Conservation (phyloP, 2,888 invertebrate species). For the Itoplectis maculator region DNA sequence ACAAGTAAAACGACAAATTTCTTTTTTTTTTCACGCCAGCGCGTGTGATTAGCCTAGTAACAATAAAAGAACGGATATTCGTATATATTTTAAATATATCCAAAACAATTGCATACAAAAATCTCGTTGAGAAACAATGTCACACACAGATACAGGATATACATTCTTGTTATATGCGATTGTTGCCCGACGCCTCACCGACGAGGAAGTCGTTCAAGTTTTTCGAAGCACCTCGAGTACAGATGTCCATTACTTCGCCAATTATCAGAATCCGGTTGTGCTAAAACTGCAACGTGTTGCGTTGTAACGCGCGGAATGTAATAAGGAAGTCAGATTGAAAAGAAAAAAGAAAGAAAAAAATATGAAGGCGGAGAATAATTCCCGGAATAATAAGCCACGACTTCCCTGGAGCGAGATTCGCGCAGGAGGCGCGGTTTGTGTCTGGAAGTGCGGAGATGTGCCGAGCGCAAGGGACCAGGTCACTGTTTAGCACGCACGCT, state of each 20-base stretch:
- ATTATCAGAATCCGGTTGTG: conserved; percentile 50
- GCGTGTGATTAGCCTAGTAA: too few relatives aligned
- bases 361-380: conserved; percentile 33
- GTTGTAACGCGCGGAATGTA: background rate
- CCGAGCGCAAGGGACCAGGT: background rate
- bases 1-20: too few relatives aligned
- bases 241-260: conserved; percentile 13
- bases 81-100: too few relatives aligned
- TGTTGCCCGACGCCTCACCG: background rate
- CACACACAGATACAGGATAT: too few relatives aligned
- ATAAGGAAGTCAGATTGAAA: conserved; percentile 37
- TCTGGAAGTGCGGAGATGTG: conserved; percentile 2
- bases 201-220: background rate
- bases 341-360: conserved; percentile 26
- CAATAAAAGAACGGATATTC: too few relatives aligned
- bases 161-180: background rate
- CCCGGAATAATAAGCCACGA: conserved; percentile 21
- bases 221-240: background rate
- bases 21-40: too few relatives aligned
- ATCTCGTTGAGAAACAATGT: too few relatives aligned
- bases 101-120: too few relatives aligned
- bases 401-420: conserved; percentile 4
- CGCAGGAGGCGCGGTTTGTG: background rate
- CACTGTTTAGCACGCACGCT: background rate
- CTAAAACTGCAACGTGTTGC: conserved; percentile 18